phyloP scores from a whole-genome alignment of 1,140 invertebrate species.

The Cepaea nemoralis region DNA sequence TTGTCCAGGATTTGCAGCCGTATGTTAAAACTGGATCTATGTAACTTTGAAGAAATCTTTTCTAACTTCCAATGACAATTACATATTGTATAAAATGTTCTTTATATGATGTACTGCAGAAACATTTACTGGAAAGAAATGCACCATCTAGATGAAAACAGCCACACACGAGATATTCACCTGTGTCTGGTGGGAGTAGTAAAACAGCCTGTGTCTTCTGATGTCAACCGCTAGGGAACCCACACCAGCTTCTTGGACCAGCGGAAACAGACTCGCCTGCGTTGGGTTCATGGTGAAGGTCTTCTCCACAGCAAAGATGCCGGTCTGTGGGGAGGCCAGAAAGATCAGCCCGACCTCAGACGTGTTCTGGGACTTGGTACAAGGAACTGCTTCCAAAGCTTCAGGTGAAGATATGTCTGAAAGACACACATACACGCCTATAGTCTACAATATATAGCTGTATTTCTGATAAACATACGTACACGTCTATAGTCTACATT shows the following conservation, averaged over 20 bases:
- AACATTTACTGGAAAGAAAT: conserved; percentile 16
- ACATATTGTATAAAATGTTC: no score
- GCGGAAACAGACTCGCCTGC: background rate
- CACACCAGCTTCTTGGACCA: background rate
- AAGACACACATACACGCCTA: no score
- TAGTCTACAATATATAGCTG: no score
- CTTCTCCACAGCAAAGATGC: background rate
- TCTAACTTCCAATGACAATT: no score
- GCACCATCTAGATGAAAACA: no score
- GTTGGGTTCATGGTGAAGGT: conserved; percentile 16
- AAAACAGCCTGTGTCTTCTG: conserved; percentile 1
- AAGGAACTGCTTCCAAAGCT: no score
- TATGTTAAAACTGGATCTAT: no score
- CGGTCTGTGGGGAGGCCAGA: background rate
- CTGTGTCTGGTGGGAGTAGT: background rate
- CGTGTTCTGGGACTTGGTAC: background rate
- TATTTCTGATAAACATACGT: no score
- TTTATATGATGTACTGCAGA: background rate
- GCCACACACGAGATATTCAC: background rate
- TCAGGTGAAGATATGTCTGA: background rate
- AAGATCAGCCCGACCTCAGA: background rate
- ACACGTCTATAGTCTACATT: no score
- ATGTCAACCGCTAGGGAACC: background rate
- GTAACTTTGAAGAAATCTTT: no score
- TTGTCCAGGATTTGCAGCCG: no score